A percentile compares a stretch with the other conserved stretches of the same genome.
These are phyloP conservation scores for Gryllus longicercus DNA, from an alignment of 2,888 invertebrate species.

Conservation along the genomic window DNA sequence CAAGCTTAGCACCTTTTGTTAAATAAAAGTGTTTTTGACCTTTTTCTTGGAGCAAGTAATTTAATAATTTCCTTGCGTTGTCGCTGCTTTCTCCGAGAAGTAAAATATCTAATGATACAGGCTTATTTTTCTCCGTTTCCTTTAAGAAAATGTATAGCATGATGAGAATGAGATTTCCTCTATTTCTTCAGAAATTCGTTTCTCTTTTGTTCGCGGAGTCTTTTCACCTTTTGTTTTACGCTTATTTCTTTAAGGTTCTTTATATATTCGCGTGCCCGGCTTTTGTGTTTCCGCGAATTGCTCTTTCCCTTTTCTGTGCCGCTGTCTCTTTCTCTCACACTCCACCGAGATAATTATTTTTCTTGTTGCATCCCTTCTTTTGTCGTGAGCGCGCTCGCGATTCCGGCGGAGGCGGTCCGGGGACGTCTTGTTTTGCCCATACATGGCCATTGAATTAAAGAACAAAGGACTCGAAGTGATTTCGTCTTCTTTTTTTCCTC, in stretches of 20 bases:
- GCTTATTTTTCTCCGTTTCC: constrained; percentile 22
- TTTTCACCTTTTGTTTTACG: constrained; percentile 35
- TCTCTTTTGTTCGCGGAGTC: constrained; percentile 33
- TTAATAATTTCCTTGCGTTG: background rate
- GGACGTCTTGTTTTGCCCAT: constrained; percentile 22
- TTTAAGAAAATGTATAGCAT: constrained; percentile 29
- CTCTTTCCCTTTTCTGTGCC: constrained; percentile 24
- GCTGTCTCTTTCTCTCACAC: constrained; percentile 12
- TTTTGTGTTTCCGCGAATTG: constrained; percentile 32
- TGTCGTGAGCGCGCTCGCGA: background rate
- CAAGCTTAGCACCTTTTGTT: background rate
- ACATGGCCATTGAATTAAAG: constrained; percentile 31
- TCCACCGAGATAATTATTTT: constrained; percentile 30
- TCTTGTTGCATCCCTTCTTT: constrained; percentile 27
- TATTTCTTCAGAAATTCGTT: constrained; percentile 32
- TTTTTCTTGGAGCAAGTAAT: background rate
- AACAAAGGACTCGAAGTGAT: constrained; percentile 25
- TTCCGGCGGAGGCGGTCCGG: background rate
- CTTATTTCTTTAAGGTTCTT: constrained; percentile 35
- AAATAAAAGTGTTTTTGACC: background rate
- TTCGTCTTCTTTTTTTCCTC: constrained; percentile 19
- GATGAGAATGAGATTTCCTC: constrained; percentile 20
- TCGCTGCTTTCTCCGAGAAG: background rate
- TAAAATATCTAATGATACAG: constrained; percentile 19
- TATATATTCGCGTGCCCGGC: constrained; percentile 32